These are phyloP conservation scores for Aurelia sp. DNA, from an alignment of 30 jellyfish, hydroid and myxozoan genomes.

Conservation along the genomic window DNA sequence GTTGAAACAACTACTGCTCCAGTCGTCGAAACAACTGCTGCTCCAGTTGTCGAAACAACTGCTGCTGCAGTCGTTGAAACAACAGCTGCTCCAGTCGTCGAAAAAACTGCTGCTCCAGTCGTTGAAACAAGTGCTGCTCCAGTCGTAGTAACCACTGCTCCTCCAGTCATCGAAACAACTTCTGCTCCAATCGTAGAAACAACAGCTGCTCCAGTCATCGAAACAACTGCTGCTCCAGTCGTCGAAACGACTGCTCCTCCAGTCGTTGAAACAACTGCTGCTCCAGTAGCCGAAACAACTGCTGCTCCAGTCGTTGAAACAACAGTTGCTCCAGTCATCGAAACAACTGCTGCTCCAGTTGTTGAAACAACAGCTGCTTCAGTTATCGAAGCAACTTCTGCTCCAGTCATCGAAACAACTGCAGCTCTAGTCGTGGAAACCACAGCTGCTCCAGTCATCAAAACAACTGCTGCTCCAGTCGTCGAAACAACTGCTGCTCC, in stretches of 20 bases:
- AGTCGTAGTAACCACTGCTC: conserved; percentile 20
- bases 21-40: background rate
- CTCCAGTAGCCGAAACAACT: conserved; percentile 5
- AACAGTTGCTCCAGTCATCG: conserved; percentile 17
- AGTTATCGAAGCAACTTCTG: conserved; percentile 11
- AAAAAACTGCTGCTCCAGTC: conserved; percentile 29
- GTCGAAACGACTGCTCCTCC: conserved; percentile 7
- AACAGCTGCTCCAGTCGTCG: background rate
- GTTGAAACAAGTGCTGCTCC: conserved; percentile 40
- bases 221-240: conserved; percentile 29
- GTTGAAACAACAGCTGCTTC: conserved; percentile 22
- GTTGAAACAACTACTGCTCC: conserved; percentile 11
- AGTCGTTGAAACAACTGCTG: conserved; percentile 9
- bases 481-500: conserved; percentile 34
- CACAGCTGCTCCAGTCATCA: conserved; percentile 19
- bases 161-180: conserved; percentile 22
- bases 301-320: conserved; percentile 10
- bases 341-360: conserved; percentile 31
- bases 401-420: conserved; percentile 24
- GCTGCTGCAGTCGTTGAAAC: background rate
- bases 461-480: conserved; percentile 29
- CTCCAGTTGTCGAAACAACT: conserved; percentile 9
- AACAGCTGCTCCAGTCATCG: conserved; percentile 20
- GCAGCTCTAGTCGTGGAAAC: conserved; percentile 21
- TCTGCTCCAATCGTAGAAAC: conserved; percentile 6